Conservation (phyloP, 1,140 invertebrate genomes). For the Ceratoteleas bidentatus region DNA sequence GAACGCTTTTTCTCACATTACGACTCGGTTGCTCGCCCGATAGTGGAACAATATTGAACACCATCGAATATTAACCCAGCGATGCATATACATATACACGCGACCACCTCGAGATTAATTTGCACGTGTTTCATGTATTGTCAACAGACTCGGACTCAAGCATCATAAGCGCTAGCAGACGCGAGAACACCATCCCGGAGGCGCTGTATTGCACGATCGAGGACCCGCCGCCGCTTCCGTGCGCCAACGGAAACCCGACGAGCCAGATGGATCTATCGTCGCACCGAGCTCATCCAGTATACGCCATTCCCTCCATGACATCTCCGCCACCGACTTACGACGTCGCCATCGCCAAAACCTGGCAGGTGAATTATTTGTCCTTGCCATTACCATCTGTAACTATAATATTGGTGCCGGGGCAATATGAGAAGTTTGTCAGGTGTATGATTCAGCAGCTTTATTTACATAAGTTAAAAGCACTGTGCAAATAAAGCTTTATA, state of each 20-base stretch:
- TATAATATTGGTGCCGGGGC: too few species aligned
- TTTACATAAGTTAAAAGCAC: too few species aligned
- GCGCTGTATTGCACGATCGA: conserved; percentile 75
- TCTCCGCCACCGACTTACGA: conserved; percentile 80
- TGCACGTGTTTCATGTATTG: conserved; percentile 23
- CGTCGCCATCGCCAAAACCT: conserved; percentile 76
- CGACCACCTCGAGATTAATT: conserved; percentile 27
- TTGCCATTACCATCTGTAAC: too few species aligned
- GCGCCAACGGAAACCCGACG: conserved; percentile 59
- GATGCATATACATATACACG: conserved; percentile 24
- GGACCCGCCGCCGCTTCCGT: conserved; percentile 54
- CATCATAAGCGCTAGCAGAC: conserved; percentile 68
- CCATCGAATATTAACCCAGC: conserved; percentile 15
- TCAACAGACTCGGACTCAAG: conserved; percentile 75
- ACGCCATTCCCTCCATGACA: conserved; percentile 78
- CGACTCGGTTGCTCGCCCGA: background rate
- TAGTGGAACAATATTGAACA: background rate
- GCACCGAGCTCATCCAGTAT: conserved; percentile 72
- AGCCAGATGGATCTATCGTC: conserved; percentile 68
- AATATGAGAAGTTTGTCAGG: too few species aligned
- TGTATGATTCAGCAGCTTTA: too few species aligned
- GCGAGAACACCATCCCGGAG: conserved; percentile 74
- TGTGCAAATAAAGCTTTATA: too few species aligned
- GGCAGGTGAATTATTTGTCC: conserved; percentile 71
- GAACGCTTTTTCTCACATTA: background rate